Percentiles rank a stretch among this genome's conserved stretches.
Conservation (phyloP, 2,888 invertebrate species). For the Drosophila melanosoma region DNA sequence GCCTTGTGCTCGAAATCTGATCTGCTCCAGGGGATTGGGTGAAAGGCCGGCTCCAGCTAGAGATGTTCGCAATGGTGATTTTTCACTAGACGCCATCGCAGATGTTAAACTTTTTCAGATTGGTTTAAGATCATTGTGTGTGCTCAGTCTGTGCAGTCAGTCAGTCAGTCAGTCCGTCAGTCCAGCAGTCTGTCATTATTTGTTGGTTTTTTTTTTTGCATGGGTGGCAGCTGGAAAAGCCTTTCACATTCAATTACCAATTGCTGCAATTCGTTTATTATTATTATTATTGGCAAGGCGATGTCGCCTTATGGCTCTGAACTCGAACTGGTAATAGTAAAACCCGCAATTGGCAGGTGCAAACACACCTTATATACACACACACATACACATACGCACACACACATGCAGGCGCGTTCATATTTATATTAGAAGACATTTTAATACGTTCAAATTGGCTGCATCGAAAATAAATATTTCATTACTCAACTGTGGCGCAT, state of each 20-base stretch:
- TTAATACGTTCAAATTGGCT: constrained; percentile 30
- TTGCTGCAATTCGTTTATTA: constrained; percentile 35
- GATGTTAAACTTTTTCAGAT: constrained; percentile 13
- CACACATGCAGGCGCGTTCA: not conserved
- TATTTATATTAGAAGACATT: constrained; percentile 32
- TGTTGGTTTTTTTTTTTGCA: not conserved
- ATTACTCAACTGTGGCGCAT: constrained; percentile 39
- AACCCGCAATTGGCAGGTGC: constrained; percentile 53
- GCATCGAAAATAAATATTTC: constrained; percentile 39
- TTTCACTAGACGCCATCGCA: constrained; percentile 26
- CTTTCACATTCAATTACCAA: constrained; percentile 71
- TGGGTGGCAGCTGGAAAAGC: constrained; percentile 42
- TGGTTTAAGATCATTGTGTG: constrained; percentile 8
- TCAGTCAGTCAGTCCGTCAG: not conserved
- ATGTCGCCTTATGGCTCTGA: constrained; percentile 36
- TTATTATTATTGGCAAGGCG: constrained; percentile 28
- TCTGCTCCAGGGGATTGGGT: constrained; percentile 38
- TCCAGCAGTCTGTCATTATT: not conserved
- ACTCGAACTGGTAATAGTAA: constrained; percentile 36
- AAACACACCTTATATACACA: constrained; percentile 32
- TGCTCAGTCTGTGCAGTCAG: not conserved
- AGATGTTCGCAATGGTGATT: constrained; percentile 33
- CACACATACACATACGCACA: not conserved
- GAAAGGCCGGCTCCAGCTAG: constrained; percentile 47
- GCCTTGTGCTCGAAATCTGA: constrained; percentile 41